Evolutionary conservation across 2,113 vertebrate species (phyloP).

Genomic region (Urocynchramus pylzowi): DNA sequence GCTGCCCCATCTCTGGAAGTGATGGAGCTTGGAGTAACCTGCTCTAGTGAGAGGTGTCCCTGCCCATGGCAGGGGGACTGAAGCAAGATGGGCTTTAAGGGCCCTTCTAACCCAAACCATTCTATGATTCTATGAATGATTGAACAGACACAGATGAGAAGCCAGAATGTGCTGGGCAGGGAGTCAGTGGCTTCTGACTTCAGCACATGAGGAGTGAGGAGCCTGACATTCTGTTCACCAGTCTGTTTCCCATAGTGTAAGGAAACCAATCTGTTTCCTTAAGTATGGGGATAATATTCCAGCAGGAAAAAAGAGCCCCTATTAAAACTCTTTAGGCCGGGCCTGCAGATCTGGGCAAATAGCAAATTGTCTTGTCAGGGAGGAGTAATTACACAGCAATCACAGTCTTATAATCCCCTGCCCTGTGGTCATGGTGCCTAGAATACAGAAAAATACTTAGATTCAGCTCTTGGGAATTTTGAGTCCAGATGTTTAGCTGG

Average conservation of each 20-base stretch:
- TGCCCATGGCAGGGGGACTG: background rate
- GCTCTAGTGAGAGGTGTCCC: background rate
- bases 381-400: background rate
- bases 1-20: background rate
- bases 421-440: accelerated
- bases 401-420: background rate
- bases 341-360: background rate
- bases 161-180: background rate
- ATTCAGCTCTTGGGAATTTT: background rate
- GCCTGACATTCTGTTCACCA: background rate
- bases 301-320: background rate
- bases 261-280: background rate
- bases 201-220: background rate
- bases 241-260: background rate
- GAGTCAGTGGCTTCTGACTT: background rate
- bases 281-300: background rate
- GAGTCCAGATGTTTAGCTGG: background rate
- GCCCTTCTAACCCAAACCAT: background rate
- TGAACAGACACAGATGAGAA: background rate
- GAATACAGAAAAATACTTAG: background rate
- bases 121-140: background rate
- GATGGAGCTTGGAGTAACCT: background rate
- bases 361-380: background rate
- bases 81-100: background rate
- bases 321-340: background rate